These are phyloP conservation scores for Enoplosus armatus DNA, from an alignment of 2,797 vertebrate species.

Conservation along the genomic window DNA sequence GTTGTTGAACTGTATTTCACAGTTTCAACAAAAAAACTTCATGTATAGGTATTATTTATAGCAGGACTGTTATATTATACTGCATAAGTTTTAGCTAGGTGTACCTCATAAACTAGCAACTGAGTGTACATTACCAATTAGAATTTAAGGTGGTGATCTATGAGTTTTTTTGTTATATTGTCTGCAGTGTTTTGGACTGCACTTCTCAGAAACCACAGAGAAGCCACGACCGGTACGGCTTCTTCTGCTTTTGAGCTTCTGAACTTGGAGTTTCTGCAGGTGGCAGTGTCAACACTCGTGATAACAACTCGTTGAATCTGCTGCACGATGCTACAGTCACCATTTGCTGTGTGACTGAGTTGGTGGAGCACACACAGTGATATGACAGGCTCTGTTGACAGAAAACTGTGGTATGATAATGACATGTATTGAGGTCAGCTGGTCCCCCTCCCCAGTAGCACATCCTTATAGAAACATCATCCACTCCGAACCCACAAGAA, in stretches of 20 bases:
- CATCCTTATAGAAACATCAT: conserved; percentile 64
- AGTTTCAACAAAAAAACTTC: no score
- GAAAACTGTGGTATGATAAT: conserved; percentile 75
- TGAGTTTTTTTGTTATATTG: not conserved
- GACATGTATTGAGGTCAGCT: conserved; percentile 84
- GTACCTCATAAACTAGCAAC: not conserved
- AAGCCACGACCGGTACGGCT: not conserved
- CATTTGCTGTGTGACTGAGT: conserved; percentile 66
- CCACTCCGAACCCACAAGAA: conserved; percentile 17
- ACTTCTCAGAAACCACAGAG: not conserved
- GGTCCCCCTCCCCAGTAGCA: conserved; percentile 56
- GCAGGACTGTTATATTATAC: not conserved
- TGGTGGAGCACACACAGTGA: conserved; percentile 37
- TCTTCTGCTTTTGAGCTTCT: conserved; percentile 1
- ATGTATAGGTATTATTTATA: no score
- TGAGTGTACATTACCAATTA: not conserved
- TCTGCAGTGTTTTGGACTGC: not conserved
- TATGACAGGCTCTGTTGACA: conserved; percentile 68
- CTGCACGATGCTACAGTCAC: conserved; percentile 37
- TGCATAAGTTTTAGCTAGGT: not conserved
- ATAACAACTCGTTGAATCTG: conserved; percentile 48
- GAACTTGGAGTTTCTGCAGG: conserved; percentile 27
- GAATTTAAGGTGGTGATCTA: not conserved
- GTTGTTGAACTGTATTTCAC: no score
- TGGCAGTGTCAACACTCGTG: conserved; percentile 23